These are phyloP conservation scores for Myrmophylax atrothorax DNA, from an alignment of 2,113 vertebrate species.

Conservation along the genomic window DNA sequence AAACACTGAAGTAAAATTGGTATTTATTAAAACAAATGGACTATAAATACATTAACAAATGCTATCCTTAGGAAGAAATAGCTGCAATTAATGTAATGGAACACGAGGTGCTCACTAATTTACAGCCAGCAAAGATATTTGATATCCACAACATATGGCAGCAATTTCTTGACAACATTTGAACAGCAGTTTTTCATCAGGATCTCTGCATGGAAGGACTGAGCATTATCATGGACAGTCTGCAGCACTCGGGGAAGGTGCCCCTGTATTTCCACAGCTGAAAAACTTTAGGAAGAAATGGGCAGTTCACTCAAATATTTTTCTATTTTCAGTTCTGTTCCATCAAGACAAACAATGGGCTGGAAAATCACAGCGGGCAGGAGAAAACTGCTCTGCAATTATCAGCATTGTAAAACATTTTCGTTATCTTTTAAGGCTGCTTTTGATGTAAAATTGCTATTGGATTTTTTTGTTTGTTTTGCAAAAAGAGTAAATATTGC, in stretches of 20 bases:
- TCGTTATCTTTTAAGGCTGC: not conserved
- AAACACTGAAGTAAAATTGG: not conserved
- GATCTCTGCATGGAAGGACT: not conserved
- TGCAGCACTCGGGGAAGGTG: not conserved
- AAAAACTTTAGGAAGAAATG: not conserved
- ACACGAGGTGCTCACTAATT: not conserved
- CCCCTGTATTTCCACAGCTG: not conserved
- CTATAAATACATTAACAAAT: constrained; percentile 5
- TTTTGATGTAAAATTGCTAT: not conserved
- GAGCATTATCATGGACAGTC: not conserved
- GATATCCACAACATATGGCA: not conserved
- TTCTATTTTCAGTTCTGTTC: not conserved
- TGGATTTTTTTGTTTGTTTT: not conserved
- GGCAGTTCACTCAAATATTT: not conserved
- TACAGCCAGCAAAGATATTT: not conserved
- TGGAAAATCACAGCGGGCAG: not conserved
- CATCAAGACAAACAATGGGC: not conserved
- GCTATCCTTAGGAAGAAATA: not conserved
- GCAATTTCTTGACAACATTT: not conserved
- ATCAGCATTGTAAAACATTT: not conserved
- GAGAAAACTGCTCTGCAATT: not conserved
- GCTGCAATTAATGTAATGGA: not conserved
- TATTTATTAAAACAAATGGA: constrained; percentile 8
- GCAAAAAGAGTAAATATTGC: not conserved
- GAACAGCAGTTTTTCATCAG: not conserved